These are phyloP conservation scores for Iphiclides podalirius DNA, from an alignment of 2,888 invertebrate genomes.

Conservation along the genomic window DNA sequence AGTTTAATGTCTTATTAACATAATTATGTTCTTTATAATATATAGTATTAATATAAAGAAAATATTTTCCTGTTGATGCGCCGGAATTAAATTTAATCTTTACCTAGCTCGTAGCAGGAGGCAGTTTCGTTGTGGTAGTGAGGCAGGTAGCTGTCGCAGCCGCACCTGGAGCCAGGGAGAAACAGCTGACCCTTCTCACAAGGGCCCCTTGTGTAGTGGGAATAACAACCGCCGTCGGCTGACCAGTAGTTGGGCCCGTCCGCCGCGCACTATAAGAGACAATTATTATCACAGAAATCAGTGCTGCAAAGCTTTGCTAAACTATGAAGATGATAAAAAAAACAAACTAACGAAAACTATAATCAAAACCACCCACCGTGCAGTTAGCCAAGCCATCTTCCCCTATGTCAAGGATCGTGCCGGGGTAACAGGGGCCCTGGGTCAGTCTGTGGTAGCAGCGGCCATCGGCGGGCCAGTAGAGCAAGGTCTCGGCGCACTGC, in stretches of 20 bases:
- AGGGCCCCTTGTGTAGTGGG: slow-evolving; percentile 89
- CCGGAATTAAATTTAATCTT: too few species aligned
- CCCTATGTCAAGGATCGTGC: slow-evolving; percentile 83
- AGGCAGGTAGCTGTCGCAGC: slow-evolving; percentile 85
- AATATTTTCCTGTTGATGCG: too few species aligned
- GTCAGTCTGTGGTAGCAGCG: slow-evolving; percentile 86
- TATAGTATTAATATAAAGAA: too few species aligned
- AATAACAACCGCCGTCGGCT: slow-evolving; percentile 85
- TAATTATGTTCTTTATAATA: too few species aligned
- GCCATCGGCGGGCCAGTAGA: slow-evolving; percentile 88
- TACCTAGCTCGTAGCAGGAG: slow-evolving; percentile 89
- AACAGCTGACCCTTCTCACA: slow-evolving; percentile 89
- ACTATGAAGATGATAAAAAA: too few species aligned
- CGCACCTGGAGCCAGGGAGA: slow-evolving; percentile 86
- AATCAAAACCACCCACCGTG: slow-evolving; percentile 57
- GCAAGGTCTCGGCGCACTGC: slow-evolving; percentile 82
- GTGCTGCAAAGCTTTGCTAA: too few species aligned
- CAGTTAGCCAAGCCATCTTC: slow-evolving; percentile 84
- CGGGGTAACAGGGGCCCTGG: slow-evolving; percentile 88
- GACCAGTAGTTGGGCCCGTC: slow-evolving; percentile 82
- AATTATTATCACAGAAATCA: too few species aligned
- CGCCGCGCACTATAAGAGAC: slow-evolving; percentile 70
- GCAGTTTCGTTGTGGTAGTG: slow-evolving; percentile 86
- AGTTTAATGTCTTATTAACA: too few species aligned
- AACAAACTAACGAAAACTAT: too few species aligned